These are phyloP conservation scores for Leguminivora glycinivorella DNA, from an alignment of 1,140 invertebrate species.

Conservation along the genomic window DNA sequence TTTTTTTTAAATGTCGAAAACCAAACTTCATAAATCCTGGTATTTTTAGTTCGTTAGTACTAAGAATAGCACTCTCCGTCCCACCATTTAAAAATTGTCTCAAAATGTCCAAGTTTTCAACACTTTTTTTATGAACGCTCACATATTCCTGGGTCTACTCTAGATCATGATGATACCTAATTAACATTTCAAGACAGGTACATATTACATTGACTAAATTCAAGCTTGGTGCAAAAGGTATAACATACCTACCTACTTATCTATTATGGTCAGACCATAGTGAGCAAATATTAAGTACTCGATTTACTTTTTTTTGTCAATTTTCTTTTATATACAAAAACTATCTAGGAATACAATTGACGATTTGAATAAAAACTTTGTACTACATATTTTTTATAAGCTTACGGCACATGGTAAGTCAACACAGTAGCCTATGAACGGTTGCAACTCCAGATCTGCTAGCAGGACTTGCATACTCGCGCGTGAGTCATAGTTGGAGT, in stretches of 20 bases:
- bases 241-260: neutral
- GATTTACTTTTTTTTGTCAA: neutral
- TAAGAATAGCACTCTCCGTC: too few species aligned
- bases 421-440: neutral
- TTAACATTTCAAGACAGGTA: neutral
- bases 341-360: neutral
- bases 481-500: too few species aligned
- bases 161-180: neutral
- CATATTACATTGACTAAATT: neutral
- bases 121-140: too few species aligned
- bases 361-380: neutral
- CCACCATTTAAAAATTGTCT: too few species aligned
- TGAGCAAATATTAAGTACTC: slow-evolving; percentile 15
- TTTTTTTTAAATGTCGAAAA: too few species aligned
- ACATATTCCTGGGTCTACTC: too few species aligned
- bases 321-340: slow-evolving; percentile 6
- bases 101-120: too few species aligned
- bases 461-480: too few species aligned
- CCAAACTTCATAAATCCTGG: too few species aligned
- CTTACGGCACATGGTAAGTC: neutral
- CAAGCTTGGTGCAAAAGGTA: slow-evolving; percentile 5
- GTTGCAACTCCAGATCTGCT: neutral
- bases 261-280: slow-evolving; percentile 1
- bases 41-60: too few species aligned
- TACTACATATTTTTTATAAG: neutral